A percentile compares a stretch with the other conserved stretches of the same genome.
These are phyloP conservation scores for Orthosia gracilis DNA, from an alignment of 2,888 invertebrate species.

Conservation along the genomic window DNA sequence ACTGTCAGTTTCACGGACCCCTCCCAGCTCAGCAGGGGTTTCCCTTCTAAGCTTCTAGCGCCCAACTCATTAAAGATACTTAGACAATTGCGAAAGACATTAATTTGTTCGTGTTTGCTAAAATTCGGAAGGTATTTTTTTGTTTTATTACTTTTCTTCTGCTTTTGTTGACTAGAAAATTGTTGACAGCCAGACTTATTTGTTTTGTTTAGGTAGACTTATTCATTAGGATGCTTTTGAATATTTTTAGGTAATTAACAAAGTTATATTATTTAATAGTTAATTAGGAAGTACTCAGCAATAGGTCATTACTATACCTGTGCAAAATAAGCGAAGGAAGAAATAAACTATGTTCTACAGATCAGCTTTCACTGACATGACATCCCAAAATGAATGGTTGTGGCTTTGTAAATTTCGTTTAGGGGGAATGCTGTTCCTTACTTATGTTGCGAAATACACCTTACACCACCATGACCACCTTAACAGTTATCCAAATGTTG, in stretches of 20 bases:
- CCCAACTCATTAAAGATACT: constrained; percentile 66
- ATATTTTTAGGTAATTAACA: background rate
- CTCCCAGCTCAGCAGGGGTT: constrained; percentile 60
- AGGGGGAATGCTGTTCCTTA: too few species aligned
- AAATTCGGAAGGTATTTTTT: constrained; percentile 44
- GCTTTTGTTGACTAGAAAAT: constrained; percentile 3
- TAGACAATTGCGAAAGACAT: constrained; percentile 65
- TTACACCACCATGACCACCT: too few species aligned
- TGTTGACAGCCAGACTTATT: background rate
- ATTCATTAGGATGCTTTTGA: constrained; percentile 9
- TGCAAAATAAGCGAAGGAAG: too few species aligned
- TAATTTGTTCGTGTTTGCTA: constrained; percentile 60
- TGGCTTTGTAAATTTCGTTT: too few species aligned
- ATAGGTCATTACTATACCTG: too few species aligned
- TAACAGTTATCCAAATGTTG: too few species aligned
- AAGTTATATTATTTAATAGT: background rate
- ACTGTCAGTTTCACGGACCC: constrained; percentile 66
- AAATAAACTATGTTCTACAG: too few species aligned
- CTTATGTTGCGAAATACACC: too few species aligned
- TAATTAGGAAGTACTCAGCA: background rate
- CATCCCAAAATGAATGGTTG: too few species aligned
- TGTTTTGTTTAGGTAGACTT: background rate
- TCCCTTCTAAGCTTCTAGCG: constrained; percentile 54
- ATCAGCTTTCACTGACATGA: too few species aligned
- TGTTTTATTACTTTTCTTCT: constrained; percentile 45